Evolutionary conservation across 2,888 invertebrate species (phyloP), one percentile per base, ranked within the genome.

Genomic region (Drosophila falleni): DNA sequence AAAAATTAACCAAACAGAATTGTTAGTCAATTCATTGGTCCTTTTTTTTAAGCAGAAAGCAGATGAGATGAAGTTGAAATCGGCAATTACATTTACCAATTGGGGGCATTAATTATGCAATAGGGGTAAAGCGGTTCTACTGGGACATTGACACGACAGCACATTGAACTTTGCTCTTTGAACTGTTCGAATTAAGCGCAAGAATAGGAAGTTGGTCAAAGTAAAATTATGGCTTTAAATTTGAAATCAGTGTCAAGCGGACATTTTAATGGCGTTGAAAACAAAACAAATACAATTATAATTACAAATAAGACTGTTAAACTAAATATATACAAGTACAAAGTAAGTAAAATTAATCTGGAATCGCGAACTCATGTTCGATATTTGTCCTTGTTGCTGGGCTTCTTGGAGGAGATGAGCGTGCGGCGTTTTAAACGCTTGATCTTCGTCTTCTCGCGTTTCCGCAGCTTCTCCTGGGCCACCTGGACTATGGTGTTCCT

Each of bases 361-460:
- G 15, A n/a, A 13, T 19, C 1, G 2, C 9, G 10, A 42, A 19
- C 10, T 33, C 31, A 58, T 46, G 49, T 3, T 4, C 47, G 58
- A 29, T 46, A 29, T 39, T 84, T 84, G n/a, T 86, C 47, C 62
- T 85, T 85, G 19, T 72, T 85, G 60, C 84, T 89, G 33, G 84
- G 89, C 44, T 85, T 85, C 53, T 89, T 85, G 3, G 84, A 89
- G 41, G 89, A 85, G 46, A 87, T 89, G 26, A 84, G 59, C 0
- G 89, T 87, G 55, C 84, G 84, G 0, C 87, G 81, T 35, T 81
- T 88, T 35, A 89, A 65, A 6, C 83, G 88, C 59, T 90, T 88
- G n/a, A 87, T 15, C 11, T 81, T 89, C 26, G 47, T 75, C 61
- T 85, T 73, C 4, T 79, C 81, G 0, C 74, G 77, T 26, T 53